Evolutionary conservation across 2,888 invertebrate species (phyloP).

Genomic region (Drosophila neutralis): DNA sequence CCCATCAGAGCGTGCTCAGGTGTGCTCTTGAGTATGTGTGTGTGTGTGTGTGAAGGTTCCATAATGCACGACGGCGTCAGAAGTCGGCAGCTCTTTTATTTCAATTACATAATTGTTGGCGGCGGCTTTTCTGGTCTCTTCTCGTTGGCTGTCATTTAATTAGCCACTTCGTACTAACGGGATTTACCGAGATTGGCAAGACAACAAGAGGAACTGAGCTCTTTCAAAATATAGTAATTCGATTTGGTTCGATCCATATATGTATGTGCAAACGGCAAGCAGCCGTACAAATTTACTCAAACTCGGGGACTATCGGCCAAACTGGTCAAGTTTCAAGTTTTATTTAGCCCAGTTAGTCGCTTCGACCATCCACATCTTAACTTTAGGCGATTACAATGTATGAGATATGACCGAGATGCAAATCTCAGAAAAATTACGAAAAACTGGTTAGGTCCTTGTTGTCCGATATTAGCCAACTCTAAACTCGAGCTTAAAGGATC

Average conservation of each 20-base stretch:
- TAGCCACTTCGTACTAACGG: slow-evolving; percentile 35
- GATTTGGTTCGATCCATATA: not conserved
- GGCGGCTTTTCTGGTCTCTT: slow-evolving; percentile 8
- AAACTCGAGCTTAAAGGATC: slow-evolving; percentile 4
- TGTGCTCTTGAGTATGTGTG: not conserved
- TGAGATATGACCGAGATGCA: not conserved
- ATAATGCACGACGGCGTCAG: slow-evolving; percentile 20
- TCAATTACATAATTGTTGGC: slow-evolving; percentile 53
- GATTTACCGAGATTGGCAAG: no score
- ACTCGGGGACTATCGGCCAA: not conserved
- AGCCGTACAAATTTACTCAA: not conserved
- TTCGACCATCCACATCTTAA: not conserved
- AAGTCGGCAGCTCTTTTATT: slow-evolving; percentile 50
- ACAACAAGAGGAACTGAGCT: not conserved
- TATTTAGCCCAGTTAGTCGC: not conserved
- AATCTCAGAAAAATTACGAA: not conserved
- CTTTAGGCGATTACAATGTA: not conserved
- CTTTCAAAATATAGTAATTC: not conserved
- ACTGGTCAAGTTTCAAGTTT: not conserved
- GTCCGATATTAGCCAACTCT: not conserved
- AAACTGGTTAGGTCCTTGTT: not conserved
- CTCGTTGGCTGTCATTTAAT: slow-evolving; percentile 43
- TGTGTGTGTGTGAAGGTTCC: not conserved
- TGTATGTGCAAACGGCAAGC: not conserved
- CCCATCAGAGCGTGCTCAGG: slow-evolving; percentile 7